Base-by-base conservation (phyloP, 2,113 vertebrate species). In the Ceuthmochares aereus region DNA sequence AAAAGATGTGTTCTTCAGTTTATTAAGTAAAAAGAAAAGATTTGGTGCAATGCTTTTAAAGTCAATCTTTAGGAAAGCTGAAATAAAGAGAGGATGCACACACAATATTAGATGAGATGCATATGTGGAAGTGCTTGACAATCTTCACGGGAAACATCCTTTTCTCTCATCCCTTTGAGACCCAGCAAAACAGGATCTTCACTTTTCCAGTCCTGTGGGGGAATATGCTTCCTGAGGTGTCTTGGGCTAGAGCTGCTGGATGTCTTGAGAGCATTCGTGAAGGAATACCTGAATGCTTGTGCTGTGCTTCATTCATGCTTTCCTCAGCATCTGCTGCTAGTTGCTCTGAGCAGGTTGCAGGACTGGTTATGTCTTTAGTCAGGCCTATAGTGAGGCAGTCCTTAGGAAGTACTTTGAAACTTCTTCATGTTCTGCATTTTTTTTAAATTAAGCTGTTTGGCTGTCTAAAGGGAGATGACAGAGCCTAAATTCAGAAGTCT, bases 61-160 rank as follows among this genome's bases (percentile, higher is more conserved):
- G 5, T 1, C 30, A 45, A 45, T 49, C 5, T 75, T 79, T 26
- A 67, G 59, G 25, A 69, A 77, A 36, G 8, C 30, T 60, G 22
- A 34, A 32, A 27, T 58, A 8, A 54, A 32, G 7, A 37, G 19
- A 43, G 11, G 13, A 36, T 66, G 6, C 2, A 1, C 1, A 3
- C 30, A 16, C 20, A 19, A 8, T 43, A 7, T 56, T 66, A 62
- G 36, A 73, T 34, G 30, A 52, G 45, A 32, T 43, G 7, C 11
- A 12, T 49, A 7, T 0, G 0, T n/a, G 18, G 42, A 54, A 69
- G 4, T 27, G 8, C 9, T 66, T 37, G 60, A 34, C 51, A 26
- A 18, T 32, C 13, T 76, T 60, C 10, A 4, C 4, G 16, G 18
- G 21, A 51, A 63, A 19, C 10, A 1, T 72, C 52, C 4, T 9